phyloP scores from a whole-genome alignment of 2,888 invertebrate genomes.

The Scaptomyza reducta region DNA sequence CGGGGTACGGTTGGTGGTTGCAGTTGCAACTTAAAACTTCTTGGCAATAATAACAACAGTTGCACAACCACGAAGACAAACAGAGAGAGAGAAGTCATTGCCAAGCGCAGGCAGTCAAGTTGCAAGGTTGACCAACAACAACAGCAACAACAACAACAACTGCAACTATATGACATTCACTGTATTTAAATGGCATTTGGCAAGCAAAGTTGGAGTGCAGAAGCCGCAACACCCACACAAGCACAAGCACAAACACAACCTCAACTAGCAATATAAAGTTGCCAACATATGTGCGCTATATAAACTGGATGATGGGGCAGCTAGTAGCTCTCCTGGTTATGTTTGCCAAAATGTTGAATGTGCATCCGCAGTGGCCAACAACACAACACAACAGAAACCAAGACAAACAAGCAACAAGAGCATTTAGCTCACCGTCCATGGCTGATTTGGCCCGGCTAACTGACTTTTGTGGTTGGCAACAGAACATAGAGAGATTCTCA shows the following conservation, averaged over 20 bases:
- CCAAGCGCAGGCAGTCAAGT: slow-evolving; percentile 58
- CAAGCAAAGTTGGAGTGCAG: slow-evolving; percentile 53
- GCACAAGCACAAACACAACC: slow-evolving; percentile 32
- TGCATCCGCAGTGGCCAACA: slow-evolving; percentile 71
- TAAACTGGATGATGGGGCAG: neutral
- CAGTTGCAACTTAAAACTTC: slow-evolving; percentile 44
- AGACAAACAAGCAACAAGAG: slow-evolving; percentile 31
- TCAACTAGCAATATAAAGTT: slow-evolving; percentile 48
- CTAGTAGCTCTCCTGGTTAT: slow-evolving; percentile 11
- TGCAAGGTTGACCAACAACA: slow-evolving; percentile 67
- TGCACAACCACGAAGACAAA: slow-evolving; percentile 54
- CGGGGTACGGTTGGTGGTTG: neutral
- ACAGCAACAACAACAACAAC: slow-evolving; percentile 25
- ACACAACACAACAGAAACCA: slow-evolving; percentile 35
- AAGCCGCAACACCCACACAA: slow-evolving; percentile 43
- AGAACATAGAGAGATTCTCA: slow-evolving; percentile 25
- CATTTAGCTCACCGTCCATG: slow-evolving; percentile 43
- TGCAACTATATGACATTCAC: slow-evolving; percentile 52
- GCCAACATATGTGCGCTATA: slow-evolving; percentile 25
- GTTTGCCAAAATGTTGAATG: slow-evolving; percentile 73
- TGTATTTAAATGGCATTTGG: slow-evolving; percentile 76
- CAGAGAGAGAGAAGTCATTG: slow-evolving; percentile 46
- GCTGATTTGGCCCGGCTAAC: slow-evolving; percentile 58
- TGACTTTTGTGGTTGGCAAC: slow-evolving; percentile 58
- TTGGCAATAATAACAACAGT: slow-evolving; percentile 56